These are phyloP conservation scores for Thumatha senex DNA, from an alignment of 2,888 invertebrate genomes.

Conservation along the genomic window DNA sequence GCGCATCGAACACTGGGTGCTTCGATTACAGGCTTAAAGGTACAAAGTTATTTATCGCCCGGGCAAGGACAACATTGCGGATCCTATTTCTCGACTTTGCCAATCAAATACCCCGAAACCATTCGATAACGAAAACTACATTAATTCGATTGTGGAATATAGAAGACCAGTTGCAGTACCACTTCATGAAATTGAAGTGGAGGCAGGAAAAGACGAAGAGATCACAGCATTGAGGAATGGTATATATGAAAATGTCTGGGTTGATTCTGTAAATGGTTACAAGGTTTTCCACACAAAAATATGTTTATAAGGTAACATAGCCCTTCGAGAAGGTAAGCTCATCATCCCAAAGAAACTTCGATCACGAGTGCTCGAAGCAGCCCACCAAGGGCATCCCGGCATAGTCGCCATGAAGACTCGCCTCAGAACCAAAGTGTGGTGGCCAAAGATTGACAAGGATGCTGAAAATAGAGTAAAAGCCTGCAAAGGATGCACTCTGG, in stretches of 20 bases:
- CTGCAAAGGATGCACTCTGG: conserved; percentile 29
- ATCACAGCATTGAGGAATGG: neutral
- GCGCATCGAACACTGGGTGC: conserved; percentile 15
- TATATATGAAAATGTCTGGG: neutral
- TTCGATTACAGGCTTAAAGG: neutral
- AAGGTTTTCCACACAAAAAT: neutral
- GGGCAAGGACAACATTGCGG: neutral
- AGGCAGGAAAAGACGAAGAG: neutral
- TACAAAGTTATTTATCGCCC: neutral
- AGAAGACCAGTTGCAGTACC: conserved; percentile 8
- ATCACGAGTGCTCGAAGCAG: conserved; percentile 2
- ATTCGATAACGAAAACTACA: neutral
- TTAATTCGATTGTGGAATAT: neutral
- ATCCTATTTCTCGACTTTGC: neutral
- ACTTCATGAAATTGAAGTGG: neutral
- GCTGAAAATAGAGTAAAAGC: conserved; percentile 17
- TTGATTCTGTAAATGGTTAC: neutral
- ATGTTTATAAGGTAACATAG: neutral
- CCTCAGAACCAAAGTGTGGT: conserved; percentile 22
- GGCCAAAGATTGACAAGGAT: conserved; percentile 28
- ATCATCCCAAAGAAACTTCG: neutral
- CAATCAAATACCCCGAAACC: no score
- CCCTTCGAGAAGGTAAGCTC: conserved; percentile 2
- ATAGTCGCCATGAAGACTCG: conserved; percentile 9
- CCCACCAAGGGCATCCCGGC: conserved; percentile 11